Evolutionary conservation across 2,888 invertebrate species (phyloP), one percentile per base, ranked within the genome.

Genomic region (Amphipoea oculea): DNA sequence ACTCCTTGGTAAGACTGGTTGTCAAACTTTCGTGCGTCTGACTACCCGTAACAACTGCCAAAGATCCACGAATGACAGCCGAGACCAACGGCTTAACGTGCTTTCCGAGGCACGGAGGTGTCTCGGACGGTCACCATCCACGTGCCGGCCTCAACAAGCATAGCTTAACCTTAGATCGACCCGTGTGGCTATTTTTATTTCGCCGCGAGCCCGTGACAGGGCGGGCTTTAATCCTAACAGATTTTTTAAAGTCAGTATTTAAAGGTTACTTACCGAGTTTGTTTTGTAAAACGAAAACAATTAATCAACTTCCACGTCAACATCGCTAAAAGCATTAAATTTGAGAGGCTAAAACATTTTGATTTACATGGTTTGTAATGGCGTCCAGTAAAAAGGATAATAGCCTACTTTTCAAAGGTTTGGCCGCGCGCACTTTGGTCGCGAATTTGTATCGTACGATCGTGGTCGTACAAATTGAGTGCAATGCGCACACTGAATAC

Each of bases 241-340:
- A 54, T 76, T 82, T 79, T 74, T 48, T 0, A 67, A 74, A 40
- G 60, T 48, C 40, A 74, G 62, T 75, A 60, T 69, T 70, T 69
- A 66, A 17, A 29, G 60, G 42, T 69, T 62, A 54, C 7, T 76
- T n/a, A 29, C 29, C 29, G 54, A 76, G 62, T 86, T 84, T 76
- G 82, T 84, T 86, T 29, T 57, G 67, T 76, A 68, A 65, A 86
- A 74, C 69, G 67, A 74, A 73, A 86, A 74, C 82, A 82, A 84
- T 86, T 82, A 86, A 86, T 84, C 84, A 84, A 86, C 40, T 77
- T 86, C 77, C 20, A 72, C 73, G 73, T 65, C 76, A 65, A 83
- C 17, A 20, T 23, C 23, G 36, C 45, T 82, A 48, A 76, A 86
- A 82, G 77, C 77, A 42, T 82, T 74, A 62, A 51, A 76, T 67